phyloP scores from a whole-genome alignment of 2,797 vertebrate species.

The Pelobates cultripes region DNA sequence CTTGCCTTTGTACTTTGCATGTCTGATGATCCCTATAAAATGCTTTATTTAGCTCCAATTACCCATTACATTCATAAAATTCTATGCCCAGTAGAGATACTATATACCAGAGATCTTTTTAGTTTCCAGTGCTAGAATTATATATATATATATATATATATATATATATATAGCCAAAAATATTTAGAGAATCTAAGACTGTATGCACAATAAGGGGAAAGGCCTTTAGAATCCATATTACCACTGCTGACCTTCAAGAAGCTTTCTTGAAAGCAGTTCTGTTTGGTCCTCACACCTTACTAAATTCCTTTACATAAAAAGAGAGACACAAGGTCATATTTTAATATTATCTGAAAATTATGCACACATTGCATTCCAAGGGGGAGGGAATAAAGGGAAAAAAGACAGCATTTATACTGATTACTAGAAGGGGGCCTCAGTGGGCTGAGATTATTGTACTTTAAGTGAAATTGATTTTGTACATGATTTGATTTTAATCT shows the following conservation, averaged over 20 bases:
- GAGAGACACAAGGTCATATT: constrained; percentile 66
- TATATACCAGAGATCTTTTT: background rate
- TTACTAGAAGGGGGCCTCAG: constrained; percentile 69
- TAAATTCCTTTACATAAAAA: constrained; percentile 46
- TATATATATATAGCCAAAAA: background rate
- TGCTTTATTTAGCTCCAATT: background rate
- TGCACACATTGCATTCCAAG: constrained; percentile 61
- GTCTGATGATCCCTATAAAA: background rate
- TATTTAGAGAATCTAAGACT: background rate
- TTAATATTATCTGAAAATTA: constrained; percentile 63
- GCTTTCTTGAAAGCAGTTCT: background rate
- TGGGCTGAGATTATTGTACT: constrained; percentile 76
- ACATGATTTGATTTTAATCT: constrained; percentile 85
- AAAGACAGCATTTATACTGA: constrained; percentile 69
- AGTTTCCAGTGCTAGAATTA: background rate
- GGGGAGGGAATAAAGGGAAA: constrained; percentile 56
- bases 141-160: background rate
- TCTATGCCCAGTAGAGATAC: background rate
- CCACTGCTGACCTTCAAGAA: background rate
- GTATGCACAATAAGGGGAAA: background rate
- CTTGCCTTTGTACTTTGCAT: background rate
- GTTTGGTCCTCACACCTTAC: background rate
- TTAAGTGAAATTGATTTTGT: constrained; percentile 80
- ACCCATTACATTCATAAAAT: background rate
- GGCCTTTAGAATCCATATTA: background rate